A percentile compares a stretch with the other conserved stretches of the same genome.
Evolutionary conservation across 30 jellyfish, hydroid and myxozoan genomes (phyloP).

Genomic region (Pelagia noctiluca): DNA sequence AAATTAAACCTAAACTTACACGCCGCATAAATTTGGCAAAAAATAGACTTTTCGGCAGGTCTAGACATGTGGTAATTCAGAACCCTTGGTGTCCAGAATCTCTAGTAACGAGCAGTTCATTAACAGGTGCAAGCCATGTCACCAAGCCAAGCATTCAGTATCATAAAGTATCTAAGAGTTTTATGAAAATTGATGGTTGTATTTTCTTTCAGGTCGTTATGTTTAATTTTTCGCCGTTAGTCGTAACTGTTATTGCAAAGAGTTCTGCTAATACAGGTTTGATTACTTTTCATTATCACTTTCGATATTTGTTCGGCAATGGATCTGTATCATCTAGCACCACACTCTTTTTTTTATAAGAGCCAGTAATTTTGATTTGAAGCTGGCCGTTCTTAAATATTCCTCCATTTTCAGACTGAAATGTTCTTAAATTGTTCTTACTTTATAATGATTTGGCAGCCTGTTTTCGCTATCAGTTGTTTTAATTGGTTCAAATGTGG

Average conservation of each 20-base stretch:
- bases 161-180: not conserved
- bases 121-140: not conserved
- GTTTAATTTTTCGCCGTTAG: constrained; percentile 87
- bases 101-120: not conserved
- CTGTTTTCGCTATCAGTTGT: too few relatives aligned
- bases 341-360: too few relatives aligned
- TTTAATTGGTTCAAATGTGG: too few relatives aligned
- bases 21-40: too few relatives aligned
- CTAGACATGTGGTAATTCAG: too few relatives aligned
- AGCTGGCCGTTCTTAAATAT: too few relatives aligned
- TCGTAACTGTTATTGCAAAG: constrained; percentile 77
- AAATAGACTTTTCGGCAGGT: too few relatives aligned
- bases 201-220: constrained; percentile 66
- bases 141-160: not conserved
- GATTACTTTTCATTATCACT: not conserved
- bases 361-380: too few relatives aligned
- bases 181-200: not conserved
- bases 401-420: too few relatives aligned
- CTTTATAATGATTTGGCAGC: too few relatives aligned
- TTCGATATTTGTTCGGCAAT: not conserved
- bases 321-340: not conserved
- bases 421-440: too few relatives aligned
- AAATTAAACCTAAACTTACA: too few relatives aligned
- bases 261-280: constrained; percentile 82
- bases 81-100: not conserved